Evolutionary conservation across 1,140 invertebrate genomes (phyloP).

Genomic region (Drosophila funebris): DNA sequence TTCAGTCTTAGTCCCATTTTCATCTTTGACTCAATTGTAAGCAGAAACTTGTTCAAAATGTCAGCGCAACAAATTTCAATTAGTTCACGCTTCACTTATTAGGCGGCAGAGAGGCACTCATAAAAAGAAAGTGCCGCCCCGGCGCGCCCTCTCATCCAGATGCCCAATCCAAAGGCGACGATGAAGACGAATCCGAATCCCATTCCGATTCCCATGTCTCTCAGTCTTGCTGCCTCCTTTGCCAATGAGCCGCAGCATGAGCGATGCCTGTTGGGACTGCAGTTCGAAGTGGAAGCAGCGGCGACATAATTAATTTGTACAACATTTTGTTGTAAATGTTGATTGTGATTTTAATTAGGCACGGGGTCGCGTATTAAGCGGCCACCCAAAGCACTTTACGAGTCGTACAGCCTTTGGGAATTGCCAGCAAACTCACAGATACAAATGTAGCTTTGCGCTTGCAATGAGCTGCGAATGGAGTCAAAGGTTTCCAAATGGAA

Average conservation of each 20-base stretch:
- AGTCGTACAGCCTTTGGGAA: conserved; percentile 53
- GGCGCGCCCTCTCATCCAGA: conserved; percentile 4
- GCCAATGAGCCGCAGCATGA: conserved; percentile 44
- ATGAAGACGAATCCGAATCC: neutral
- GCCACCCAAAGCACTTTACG: conserved; percentile 57
- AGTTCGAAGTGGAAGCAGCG: conserved; percentile 17
- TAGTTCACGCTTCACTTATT: conserved; percentile 82
- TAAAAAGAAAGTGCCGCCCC: conserved; percentile 74
- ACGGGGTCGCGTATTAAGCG: conserved; percentile 53
- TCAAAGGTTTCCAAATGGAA: conserved; percentile 37
- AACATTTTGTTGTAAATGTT: conserved; percentile 58
- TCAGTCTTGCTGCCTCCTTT: neutral
- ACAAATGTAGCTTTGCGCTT: conserved; percentile 30
- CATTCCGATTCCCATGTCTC: conserved; percentile 27
- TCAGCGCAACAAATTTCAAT: conserved; percentile 83
- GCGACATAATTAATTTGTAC: conserved; percentile 70
- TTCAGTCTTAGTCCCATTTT: neutral
- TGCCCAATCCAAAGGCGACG: neutral
- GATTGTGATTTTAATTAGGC: conserved; percentile 68
- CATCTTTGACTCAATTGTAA: conserved; percentile 32
- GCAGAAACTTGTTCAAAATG: conserved; percentile 65
- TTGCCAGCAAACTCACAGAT: conserved; percentile 2
- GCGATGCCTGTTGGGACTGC: conserved; percentile 39
- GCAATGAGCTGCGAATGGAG: conserved; percentile 58
- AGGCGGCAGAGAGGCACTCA: conserved; percentile 54